Base-by-base conservation (phyloP, 2,113 vertebrate species). In the Paradisaea rubra region DNA sequence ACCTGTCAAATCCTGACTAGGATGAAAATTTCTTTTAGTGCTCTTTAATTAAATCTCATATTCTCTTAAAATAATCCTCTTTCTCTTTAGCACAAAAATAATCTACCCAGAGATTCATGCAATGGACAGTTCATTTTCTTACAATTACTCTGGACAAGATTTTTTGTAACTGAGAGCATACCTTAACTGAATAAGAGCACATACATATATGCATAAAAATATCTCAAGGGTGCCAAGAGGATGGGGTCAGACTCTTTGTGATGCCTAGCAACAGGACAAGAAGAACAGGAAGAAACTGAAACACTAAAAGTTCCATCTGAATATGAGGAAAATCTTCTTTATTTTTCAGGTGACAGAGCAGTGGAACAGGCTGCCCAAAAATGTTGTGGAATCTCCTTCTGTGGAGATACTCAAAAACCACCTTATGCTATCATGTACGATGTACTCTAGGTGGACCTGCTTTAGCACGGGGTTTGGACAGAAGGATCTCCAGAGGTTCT, bases 1-100 rank as follows among this genome's bases (percentile, higher is more conserved):
- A 95, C 49, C 71, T 89, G 47, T 47, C 59, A 89, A 89, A n/a
- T 79, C 81, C 84, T 78, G 42, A 73, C 35, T 44, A 60, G 72
- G 22, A 64, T 44, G 49, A 70, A 83, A 52, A 91, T 72, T 72
- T 86, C 9, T 56, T 74, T 90, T 54, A 60, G 73, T 60, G 18
- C 2, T 63, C 11, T 72, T 68, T 68, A 44, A 61, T 78, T 68
- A 81, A 88, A 92, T 85, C 42, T 78, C 68, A 91, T 33, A 6
- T 47, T 49, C 24, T 53, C 65, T 80, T 91, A 78, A 88, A 68
- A 11, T 44, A 84, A 57, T 64, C 15, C 8, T 15, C n/a, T 70
- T 92, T 73, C 50, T n/a, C 49, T 79, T 92, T 70, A 72, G 14
- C 17, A 64, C 4, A 65, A 30, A 65, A 37, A 37, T 24, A 85